Percentiles rank a stretch among this genome's conserved stretches.
Conservation (phyloP, 2,888 invertebrate genomes). For the Chrysolina oricalcia region DNA sequence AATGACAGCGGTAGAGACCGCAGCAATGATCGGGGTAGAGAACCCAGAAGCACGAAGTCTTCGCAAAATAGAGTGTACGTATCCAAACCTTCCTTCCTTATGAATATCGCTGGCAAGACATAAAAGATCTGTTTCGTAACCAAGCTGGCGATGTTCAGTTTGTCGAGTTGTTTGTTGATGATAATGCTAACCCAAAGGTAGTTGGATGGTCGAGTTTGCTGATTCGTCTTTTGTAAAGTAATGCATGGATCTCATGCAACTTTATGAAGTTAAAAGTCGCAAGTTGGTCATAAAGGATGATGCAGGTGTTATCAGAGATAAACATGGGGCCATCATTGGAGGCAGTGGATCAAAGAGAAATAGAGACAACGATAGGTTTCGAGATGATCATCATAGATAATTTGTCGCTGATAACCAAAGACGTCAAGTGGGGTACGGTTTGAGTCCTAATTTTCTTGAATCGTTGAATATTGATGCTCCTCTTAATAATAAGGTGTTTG, state of each 20-base stretch:
- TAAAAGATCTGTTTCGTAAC: slow-evolving; percentile 94
- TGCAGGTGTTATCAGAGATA: slow-evolving; percentile 82
- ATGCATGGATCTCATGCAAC: slow-evolving; percentile 95
- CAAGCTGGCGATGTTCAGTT: slow-evolving; percentile 94
- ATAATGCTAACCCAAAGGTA: slow-evolving; percentile 94
- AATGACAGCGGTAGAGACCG: slow-evolving; percentile 43
- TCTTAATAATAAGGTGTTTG: slow-evolving; percentile 94
- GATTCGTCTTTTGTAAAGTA: slow-evolving; percentile 74
- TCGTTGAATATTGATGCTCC: slow-evolving; percentile 95
- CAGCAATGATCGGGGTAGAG: slow-evolving; percentile 45
- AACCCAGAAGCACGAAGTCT: slow-evolving; percentile 46
- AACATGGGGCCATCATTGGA: slow-evolving; percentile 79
- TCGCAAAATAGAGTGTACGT: slow-evolving; percentile 82
- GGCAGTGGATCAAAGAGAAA: slow-evolving; percentile 72
- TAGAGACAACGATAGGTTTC: slow-evolving; percentile 66
- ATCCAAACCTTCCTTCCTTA: slow-evolving; percentile 97
- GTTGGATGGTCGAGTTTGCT: slow-evolving; percentile 75
- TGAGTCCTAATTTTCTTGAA: slow-evolving; percentile 95
- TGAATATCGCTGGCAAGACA: slow-evolving; percentile 97
- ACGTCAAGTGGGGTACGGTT: slow-evolving; percentile 84
- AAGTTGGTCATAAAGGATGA: slow-evolving; percentile 95
- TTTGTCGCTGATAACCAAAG: slow-evolving; percentile 65
- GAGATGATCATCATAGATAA: slow-evolving; percentile 52
- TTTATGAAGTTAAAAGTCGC: slow-evolving; percentile 93
- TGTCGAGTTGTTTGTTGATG: slow-evolving; percentile 95